phyloP scores from a whole-genome alignment of 2,797 vertebrate species.

The Selene dorsalis region DNA sequence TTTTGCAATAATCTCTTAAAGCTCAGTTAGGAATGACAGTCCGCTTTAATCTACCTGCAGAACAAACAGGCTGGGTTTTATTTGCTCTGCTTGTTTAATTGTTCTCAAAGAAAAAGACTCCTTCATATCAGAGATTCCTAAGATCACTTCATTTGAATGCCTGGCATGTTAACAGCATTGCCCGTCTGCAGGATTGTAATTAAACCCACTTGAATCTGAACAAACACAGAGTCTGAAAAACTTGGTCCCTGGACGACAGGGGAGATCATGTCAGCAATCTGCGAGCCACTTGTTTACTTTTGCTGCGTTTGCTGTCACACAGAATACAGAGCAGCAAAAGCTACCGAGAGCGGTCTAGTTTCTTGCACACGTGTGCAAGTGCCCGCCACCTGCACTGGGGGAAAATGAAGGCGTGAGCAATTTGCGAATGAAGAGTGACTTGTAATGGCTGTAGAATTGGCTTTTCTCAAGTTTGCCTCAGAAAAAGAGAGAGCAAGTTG shows the following conservation, averaged over 20 bases:
- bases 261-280: conserved; percentile 31
- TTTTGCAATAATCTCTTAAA: conserved; percentile 2
- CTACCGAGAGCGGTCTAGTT: conserved; percentile 3
- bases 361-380: conserved; percentile 44
- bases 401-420: conserved; percentile 29
- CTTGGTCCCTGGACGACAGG: neutral
- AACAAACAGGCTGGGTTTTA: neutral
- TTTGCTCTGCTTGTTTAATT: conserved; percentile 3
- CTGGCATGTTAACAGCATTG: neutral
- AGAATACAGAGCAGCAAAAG: conserved; percentile 33
- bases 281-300: neutral
- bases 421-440: conserved; percentile 38
- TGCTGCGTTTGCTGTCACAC: conserved; percentile 44
- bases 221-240: neutral
- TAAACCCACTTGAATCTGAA: neutral
- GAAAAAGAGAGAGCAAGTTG: conserved; percentile 15
- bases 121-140: neutral
- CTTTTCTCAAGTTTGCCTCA: conserved; percentile 14
- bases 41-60: conserved; percentile 14
- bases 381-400: conserved; percentile 17
- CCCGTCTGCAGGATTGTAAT: neutral
- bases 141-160: neutral
- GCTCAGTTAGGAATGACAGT: neutral
- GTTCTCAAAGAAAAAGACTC: neutral
- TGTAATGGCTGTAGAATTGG: conserved; percentile 15